Evolutionary conservation across 2,797 vertebrate species (phyloP).

Genomic region (Coregonus sp.): DNA sequence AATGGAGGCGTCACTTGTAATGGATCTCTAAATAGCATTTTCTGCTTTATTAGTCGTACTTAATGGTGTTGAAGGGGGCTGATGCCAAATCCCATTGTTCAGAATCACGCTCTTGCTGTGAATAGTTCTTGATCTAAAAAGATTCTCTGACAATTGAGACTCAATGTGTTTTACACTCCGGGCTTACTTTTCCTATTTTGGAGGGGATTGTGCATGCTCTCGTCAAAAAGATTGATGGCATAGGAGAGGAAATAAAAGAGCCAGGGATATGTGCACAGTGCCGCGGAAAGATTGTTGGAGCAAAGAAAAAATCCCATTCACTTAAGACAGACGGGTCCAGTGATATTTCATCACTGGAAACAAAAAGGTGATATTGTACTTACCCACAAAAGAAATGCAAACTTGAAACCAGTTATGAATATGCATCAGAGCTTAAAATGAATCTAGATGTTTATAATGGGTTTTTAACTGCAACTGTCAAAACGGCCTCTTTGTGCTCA

Average conservation of each 20-base stretch:
- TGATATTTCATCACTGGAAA: slow-evolving; percentile 53
- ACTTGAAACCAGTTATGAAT: slow-evolving; percentile 58
- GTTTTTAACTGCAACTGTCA: slow-evolving; percentile 30
- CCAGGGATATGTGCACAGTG: slow-evolving; percentile 48
- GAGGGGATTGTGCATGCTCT: slow-evolving; percentile 58
- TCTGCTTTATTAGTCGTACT: slow-evolving; percentile 83
- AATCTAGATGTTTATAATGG: slow-evolving; percentile 44
- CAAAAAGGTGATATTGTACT: slow-evolving; percentile 33
- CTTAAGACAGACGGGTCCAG: slow-evolving; percentile 53
- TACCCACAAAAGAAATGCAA: slow-evolving; percentile 39
- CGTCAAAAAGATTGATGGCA: slow-evolving; percentile 68
- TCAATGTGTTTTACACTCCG: slow-evolving; percentile 70
- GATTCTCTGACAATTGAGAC: slow-evolving; percentile 68
- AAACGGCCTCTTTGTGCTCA: background rate
- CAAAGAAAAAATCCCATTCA: slow-evolving; percentile 52
- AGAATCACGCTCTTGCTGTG: slow-evolving; percentile 59
- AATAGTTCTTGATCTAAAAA: slow-evolving; percentile 66
- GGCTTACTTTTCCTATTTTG: slow-evolving; percentile 70
- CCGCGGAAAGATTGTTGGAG: slow-evolving; percentile 55
- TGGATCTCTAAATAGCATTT: slow-evolving; percentile 79
- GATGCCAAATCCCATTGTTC: slow-evolving; percentile 72
- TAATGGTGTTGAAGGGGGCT: slow-evolving; percentile 73
- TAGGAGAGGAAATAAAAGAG: slow-evolving; percentile 54
- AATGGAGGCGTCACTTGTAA: slow-evolving; percentile 76
- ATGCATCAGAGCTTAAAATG: slow-evolving; percentile 44